phyloP scores from a whole-genome alignment of 1,140 invertebrate species.

The Drosophila novamexicana region DNA sequence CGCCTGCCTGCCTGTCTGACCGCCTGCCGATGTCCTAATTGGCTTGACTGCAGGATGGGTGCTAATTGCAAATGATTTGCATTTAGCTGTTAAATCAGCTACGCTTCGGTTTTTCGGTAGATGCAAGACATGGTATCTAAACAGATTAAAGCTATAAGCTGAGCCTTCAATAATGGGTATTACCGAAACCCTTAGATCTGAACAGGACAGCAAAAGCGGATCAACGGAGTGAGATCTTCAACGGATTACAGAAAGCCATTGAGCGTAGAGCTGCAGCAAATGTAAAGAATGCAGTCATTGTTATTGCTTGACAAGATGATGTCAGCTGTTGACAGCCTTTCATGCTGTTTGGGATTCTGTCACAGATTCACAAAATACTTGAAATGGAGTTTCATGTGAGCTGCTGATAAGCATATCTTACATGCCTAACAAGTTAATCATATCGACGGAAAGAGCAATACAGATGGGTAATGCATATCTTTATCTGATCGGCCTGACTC shows the following conservation, averaged over 20 bases:
- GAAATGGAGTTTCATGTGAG: not conserved
- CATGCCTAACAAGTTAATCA: conserved; percentile 8
- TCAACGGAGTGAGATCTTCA: conserved; percentile 11
- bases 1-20: not conserved
- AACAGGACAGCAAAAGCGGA: not conserved
- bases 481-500: not conserved
- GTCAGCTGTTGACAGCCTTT: conserved; percentile 24
- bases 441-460: not conserved
- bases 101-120: conserved; percentile 1
- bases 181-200: not conserved
- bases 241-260: conserved; percentile 14
- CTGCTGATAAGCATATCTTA: not conserved
- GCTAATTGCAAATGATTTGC: conserved; percentile 65
- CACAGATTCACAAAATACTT: not conserved
- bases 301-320: conserved; percentile 13
- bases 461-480: not conserved
- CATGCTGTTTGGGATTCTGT: not conserved
- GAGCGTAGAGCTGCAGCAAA: not conserved
- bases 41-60: conserved; percentile 39
- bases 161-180: not conserved
- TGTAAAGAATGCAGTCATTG: not conserved
- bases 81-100: conserved; percentile 45
- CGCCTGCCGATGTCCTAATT: conserved; percentile 49
- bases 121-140: conserved; percentile 13
- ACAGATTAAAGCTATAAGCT: conserved; percentile 24